phyloP scores from a whole-genome alignment of 1,140 invertebrate genomes.

The Macrosteles quadrilineatus region DNA sequence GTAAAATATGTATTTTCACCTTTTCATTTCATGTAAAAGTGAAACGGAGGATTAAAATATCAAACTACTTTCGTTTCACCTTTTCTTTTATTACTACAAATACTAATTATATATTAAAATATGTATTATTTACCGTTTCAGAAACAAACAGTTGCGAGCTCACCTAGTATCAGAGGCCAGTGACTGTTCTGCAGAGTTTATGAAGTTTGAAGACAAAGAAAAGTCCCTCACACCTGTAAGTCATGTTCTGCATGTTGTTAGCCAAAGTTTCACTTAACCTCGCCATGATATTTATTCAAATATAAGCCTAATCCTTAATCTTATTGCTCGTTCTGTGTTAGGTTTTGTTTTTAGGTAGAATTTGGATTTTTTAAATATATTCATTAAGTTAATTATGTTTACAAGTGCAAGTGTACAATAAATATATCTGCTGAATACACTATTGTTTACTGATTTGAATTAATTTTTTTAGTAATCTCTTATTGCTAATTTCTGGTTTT shows the following conservation, averaged over 20 bases:
- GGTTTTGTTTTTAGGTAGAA: too few relatives aligned
- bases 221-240: conserved; percentile 4
- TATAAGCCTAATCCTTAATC: conserved; percentile 9
- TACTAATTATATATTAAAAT: too few relatives aligned
- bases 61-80: too few relatives aligned
- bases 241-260: background rate
- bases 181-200: conserved; percentile 40
- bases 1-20: too few relatives aligned
- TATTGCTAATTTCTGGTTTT: too few relatives aligned
- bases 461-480: too few relatives aligned
- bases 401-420: background rate
- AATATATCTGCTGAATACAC: background rate
- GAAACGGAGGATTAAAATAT: too few relatives aligned
- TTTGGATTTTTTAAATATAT: background rate
- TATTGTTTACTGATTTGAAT: background rate
- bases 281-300: conserved; percentile 27
- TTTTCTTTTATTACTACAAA: too few relatives aligned
- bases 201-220: conserved; percentile 22
- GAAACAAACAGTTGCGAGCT: conserved; percentile 73
- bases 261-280: too few relatives aligned
- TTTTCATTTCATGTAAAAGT: too few relatives aligned
- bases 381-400: background rate
- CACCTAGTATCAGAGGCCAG: conserved; percentile 66
- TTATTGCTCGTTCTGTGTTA: too few relatives aligned
- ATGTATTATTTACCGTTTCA: conserved; percentile 43